Conservation (phyloP, 2,888 invertebrate genomes). For the Biston stratarius region DNA sequence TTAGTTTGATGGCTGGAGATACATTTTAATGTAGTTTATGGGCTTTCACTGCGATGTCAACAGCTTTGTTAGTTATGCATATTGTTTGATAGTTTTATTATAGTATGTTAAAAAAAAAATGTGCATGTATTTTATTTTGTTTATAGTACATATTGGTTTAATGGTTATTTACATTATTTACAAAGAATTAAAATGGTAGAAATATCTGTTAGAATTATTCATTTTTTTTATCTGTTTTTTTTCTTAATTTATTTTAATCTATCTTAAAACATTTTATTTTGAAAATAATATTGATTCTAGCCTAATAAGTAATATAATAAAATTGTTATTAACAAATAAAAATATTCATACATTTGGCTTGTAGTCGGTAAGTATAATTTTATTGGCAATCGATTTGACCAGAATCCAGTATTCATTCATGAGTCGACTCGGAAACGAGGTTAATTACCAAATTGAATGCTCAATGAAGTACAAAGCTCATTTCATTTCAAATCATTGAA, state of each 20-base stretch:
- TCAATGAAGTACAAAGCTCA: constrained; percentile 14
- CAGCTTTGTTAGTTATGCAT: background rate
- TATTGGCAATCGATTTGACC: background rate
- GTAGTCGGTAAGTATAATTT: background rate
- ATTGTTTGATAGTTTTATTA: constrained; percentile 1
- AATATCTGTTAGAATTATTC: no score
- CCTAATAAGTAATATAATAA: no score
- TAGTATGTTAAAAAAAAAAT: background rate
- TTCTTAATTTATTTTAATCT: no score
- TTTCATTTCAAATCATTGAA: constrained; percentile 18
- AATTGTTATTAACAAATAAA: no score
- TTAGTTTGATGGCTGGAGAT: constrained; percentile 29
- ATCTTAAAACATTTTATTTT: no score
- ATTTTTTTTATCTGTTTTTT: no score
- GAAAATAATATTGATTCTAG: no score
- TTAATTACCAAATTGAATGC: constrained; percentile 21
- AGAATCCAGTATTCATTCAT: constrained; percentile 5
- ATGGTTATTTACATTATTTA: no score
- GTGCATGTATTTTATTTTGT: no score
- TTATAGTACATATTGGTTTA: no score
- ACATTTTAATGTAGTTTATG: constrained; percentile 12
- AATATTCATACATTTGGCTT: background rate
- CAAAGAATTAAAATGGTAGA: no score
- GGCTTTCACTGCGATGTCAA: background rate
- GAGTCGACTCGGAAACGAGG: constrained; percentile 4